Evolutionary conservation across 2,113 vertebrate species (phyloP), one percentile per base, ranked within the genome.

Genomic region (Garra rufa): DNA sequence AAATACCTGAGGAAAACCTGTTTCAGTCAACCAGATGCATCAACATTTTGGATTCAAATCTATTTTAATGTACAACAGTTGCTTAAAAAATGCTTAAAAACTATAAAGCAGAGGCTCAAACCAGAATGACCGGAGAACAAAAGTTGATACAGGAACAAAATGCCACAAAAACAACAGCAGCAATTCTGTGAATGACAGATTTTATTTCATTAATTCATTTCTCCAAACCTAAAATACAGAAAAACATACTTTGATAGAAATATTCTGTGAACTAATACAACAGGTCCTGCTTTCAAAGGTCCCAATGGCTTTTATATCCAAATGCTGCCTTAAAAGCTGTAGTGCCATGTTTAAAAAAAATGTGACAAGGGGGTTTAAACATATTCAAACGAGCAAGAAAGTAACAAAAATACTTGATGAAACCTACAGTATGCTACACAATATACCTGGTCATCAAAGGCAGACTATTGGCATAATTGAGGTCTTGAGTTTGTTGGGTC

Each of bases 171-270:
- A 87, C 26, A 88, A 67, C 61, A 28, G 41, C 71, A 59, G 83
- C 70, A 43, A 48, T 24, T 41, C 76, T 89, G 92, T 93, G 92
- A 92, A 92, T 84, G 91, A 92, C 88, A 89, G 81, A 82, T 93
- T 93, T 95, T 95, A 93, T 94, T 94, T 93, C 82, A 93, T 78
- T 89, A 78, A 92, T 93, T 90, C 85, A 89, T 92, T 89, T 90
- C 43, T 77, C 89, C 82, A 87, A 94, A 95, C 91, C 91, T 91
- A 94, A 94, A 91, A 91, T 89, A 91, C 89, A 91, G 89, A 84
- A 75, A 89, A 91, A 92, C 87, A 92, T 91, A 90, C 88, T 92
- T 87, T 88, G 81, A 89, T 90, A 92, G 91, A 92, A 93, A 92
- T 89, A 82, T 88, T 92, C 81, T 90, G 92, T 91, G 89, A 92